phyloP scores from a whole-genome alignment of 2,797 vertebrate species.

The Trachops cirrhosus region DNA sequence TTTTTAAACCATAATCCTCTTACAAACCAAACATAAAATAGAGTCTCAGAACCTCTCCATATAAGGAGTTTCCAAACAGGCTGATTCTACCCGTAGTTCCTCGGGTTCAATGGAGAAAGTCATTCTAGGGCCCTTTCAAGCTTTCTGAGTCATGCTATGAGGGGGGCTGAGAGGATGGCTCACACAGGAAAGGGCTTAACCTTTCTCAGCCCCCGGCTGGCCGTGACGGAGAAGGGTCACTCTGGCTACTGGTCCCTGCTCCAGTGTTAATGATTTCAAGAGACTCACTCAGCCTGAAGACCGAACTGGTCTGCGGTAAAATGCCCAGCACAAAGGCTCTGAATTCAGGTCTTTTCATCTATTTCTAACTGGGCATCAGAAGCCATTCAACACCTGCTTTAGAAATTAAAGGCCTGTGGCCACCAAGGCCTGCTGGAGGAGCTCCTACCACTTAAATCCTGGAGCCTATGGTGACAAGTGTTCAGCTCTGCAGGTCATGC shows the following conservation, averaged over 20 bases:
- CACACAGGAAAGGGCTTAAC: background rate
- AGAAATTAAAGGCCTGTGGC: background rate
- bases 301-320: background rate
- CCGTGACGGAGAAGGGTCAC: background rate
- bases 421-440: background rate
- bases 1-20: constrained; percentile 54
- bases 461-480: background rate
- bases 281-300: background rate
- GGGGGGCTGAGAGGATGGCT: background rate
- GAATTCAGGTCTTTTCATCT: background rate
- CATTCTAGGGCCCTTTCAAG: background rate
- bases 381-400: background rate
- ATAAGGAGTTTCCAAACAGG: constrained; percentile 40
- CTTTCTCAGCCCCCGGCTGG: background rate
- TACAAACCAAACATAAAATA: constrained; percentile 64
- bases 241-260: background rate
- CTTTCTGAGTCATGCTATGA: background rate
- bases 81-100: background rate
- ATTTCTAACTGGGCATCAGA: background rate
- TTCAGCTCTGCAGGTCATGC: background rate
- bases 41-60: constrained; percentile 8
- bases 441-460: background rate
- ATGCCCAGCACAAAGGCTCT: background rate
- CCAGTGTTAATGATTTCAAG: background rate
- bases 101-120: constrained; percentile 25